Conservation (phyloP, 2,113 vertebrate genomes). For the Dasyprocta punctata region DNA sequence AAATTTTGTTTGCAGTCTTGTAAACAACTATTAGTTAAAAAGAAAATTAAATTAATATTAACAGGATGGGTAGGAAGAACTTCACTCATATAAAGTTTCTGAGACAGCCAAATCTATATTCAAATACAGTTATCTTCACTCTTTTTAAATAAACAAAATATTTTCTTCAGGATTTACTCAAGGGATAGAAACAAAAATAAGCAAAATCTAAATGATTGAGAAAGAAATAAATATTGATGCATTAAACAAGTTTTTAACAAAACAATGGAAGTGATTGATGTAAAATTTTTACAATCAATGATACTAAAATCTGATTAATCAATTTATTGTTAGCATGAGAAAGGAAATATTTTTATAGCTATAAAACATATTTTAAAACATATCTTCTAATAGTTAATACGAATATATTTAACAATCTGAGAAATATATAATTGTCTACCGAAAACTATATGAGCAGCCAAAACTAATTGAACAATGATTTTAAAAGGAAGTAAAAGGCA, state of each 20-base stretch:
- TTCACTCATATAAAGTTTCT: neutral
- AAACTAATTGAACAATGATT: neutral
- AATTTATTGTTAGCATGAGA: neutral
- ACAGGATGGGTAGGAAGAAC: neutral
- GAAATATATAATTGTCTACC: neutral
- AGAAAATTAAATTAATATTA: neutral
- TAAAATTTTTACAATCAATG: neutral
- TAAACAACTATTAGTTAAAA: neutral
- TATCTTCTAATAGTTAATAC: neutral
- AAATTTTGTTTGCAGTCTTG: neutral
- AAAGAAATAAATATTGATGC: neutral
- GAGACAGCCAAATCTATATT: neutral
- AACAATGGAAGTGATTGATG: neutral
- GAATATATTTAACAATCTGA: conserved; percentile 17
- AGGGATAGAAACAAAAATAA: neutral
- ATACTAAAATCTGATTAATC: neutral
- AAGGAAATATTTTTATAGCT: neutral
- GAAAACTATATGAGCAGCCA: neutral
- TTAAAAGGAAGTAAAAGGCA: neutral
- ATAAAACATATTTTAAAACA: neutral
- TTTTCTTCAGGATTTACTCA: neutral
- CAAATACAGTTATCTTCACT: neutral
- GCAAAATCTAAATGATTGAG: neutral
- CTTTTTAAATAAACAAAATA: neutral
- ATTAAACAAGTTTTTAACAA: neutral